These are phyloP conservation scores for Ibycter americanus DNA, from an alignment of 2,797 vertebrate species.

Conservation along the genomic window DNA sequence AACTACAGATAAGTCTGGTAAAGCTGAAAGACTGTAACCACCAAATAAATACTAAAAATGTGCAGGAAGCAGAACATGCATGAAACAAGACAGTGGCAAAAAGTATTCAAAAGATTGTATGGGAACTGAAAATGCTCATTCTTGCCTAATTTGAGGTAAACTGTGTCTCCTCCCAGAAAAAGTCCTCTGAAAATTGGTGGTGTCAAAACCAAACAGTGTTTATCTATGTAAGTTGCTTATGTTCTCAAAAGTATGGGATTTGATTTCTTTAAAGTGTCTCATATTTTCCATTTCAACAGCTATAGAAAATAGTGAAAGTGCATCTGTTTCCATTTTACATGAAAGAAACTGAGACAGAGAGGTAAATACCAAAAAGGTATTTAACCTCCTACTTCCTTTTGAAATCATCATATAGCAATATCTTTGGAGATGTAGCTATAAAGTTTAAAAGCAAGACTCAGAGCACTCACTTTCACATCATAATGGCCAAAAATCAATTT, in stretches of 20 bases:
- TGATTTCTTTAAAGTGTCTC: neutral
- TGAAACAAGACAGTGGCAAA: neutral
- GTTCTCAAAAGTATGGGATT: neutral
- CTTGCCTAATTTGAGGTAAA: neutral
- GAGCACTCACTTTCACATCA: slow-evolving; percentile 11
- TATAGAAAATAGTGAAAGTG: neutral
- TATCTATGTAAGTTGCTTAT: neutral
- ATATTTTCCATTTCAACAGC: neutral
- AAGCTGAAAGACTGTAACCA: neutral
- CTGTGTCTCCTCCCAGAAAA: neutral
- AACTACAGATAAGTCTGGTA: neutral
- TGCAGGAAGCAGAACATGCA: neutral
- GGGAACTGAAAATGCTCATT: neutral
- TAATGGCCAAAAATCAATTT: slow-evolving; percentile 30
- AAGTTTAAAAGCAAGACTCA: slow-evolving; percentile 25
- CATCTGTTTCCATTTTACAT: neutral
- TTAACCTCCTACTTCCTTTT: neutral
- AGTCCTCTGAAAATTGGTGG: neutral
- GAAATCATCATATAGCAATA: neutral
- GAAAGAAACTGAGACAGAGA: neutral
- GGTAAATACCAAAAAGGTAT: neutral
- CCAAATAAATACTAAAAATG: neutral
- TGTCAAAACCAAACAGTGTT: neutral
- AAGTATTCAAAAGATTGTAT: neutral
- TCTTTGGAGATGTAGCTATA: neutral